A percentile compares a stretch with the other conserved stretches of the same genome.
phyloP scores from a whole-genome alignment of 2,797 vertebrate species.

The Lepilemur ruficaudatus region DNA sequence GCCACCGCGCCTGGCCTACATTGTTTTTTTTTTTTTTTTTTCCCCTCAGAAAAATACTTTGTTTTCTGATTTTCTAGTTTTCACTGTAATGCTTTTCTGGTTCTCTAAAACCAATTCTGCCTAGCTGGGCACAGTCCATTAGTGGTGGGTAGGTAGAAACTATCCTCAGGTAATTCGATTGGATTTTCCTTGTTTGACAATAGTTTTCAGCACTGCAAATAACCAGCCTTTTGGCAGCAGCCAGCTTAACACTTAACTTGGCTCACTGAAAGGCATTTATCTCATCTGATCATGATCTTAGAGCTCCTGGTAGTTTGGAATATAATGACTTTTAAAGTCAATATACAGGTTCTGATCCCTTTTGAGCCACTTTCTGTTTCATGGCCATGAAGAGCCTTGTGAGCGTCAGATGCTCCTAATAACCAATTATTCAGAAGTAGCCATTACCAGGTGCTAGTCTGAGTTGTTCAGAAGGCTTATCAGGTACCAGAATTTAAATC shows the following conservation, averaged over 20 bases:
- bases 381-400: not conserved
- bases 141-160: not conserved
- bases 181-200: not conserved
- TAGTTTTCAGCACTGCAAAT: not conserved
- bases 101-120: not conserved
- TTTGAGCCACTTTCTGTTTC: not conserved
- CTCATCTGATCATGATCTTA: not conserved
- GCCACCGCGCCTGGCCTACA: not conserved
- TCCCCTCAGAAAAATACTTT: not conserved
- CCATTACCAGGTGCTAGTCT: not conserved
- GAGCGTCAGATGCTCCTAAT: not conserved
- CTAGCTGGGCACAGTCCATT: not conserved
- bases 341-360: not conserved
- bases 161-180: not conserved
- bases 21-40: not conserved
- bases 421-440: conserved; percentile 35
- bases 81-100: not conserved
- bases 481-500: not conserved
- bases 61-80: not conserved
- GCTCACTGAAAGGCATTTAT: not conserved
- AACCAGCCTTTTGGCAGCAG: not conserved
- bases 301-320: not conserved
- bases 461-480: not conserved
- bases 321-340: not conserved
- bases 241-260: not conserved